These are phyloP conservation scores for Noturus placidus DNA, from an alignment of 2,113 vertebrate species.

Conservation along the genomic window DNA sequence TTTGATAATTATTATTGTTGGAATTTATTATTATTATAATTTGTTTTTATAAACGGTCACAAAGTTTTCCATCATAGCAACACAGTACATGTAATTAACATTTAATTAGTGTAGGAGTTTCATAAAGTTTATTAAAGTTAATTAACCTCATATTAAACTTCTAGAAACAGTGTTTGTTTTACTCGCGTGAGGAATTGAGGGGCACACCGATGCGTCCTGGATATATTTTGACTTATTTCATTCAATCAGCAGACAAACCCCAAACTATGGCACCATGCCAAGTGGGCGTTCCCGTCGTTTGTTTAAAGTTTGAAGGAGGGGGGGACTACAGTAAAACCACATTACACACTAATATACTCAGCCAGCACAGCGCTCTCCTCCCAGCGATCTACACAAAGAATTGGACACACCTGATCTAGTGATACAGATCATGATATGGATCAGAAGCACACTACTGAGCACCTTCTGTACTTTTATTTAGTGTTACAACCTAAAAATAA, in stretches of 20 bases:
- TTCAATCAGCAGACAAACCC: background rate
- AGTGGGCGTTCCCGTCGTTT: background rate
- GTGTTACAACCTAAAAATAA: background rate
- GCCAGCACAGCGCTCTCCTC: background rate
- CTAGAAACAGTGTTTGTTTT: background rate
- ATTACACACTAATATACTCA: conserved; percentile 13
- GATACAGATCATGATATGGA: background rate
- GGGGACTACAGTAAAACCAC: background rate
- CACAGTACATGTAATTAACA: background rate
- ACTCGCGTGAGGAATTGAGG: background rate
- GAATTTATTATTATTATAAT: too few relatives aligned
- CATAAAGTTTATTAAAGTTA: background rate
- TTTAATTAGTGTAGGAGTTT: background rate
- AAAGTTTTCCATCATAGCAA: background rate
- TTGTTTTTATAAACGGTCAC: too few relatives aligned
- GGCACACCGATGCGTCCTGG: background rate
- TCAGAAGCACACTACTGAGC: background rate
- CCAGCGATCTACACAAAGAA: background rate
- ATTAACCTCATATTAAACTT: background rate
- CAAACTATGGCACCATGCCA: background rate
- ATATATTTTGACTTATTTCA: background rate
- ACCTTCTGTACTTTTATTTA: background rate
- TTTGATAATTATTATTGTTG: too few relatives aligned
- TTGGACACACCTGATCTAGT: background rate
- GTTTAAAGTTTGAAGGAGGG: background rate